phyloP scores from a whole-genome alignment of 2,888 invertebrate genomes.

The Pammene aurita region DNA sequence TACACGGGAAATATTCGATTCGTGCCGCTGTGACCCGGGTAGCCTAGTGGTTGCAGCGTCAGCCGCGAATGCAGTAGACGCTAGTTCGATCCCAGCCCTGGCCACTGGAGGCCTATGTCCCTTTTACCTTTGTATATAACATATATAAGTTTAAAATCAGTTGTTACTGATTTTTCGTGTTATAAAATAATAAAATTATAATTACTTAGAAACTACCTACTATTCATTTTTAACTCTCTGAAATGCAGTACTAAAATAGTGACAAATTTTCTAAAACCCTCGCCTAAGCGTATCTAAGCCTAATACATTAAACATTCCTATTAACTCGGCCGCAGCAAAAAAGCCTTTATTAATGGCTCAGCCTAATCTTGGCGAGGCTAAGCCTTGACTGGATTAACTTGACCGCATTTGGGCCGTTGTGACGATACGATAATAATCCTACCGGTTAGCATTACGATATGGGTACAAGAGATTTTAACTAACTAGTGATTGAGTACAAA shows the following conservation, averaged over 20 bases:
- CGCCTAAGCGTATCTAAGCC: constrained; percentile 3
- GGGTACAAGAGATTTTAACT: neutral
- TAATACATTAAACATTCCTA: constrained; percentile 20
- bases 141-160: too few species aligned
- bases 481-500: too few species aligned
- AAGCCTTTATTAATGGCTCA: constrained; percentile 17
- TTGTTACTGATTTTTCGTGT: too few species aligned
- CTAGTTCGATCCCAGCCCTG: too few species aligned
- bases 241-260: constrained; percentile 11
- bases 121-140: too few species aligned
- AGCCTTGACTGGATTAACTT: constrained; percentile 17
- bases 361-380: constrained; percentile 16
- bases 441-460: constrained; percentile 9
- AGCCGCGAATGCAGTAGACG: too few species aligned
- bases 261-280: constrained; percentile 1
- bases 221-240: neutral
- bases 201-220: neutral
- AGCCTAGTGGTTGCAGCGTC: too few species aligned
- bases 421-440: constrained; percentile 13
- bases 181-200: too few species aligned
- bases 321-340: constrained; percentile 18
- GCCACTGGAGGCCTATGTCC: too few species aligned
- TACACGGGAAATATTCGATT: too few species aligned
- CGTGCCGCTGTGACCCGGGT: too few species aligned
- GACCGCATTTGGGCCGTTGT: constrained; percentile 17